These are phyloP conservation scores for Drosophila funebris DNA, from an alignment of 1,140 invertebrate genomes.

Conservation along the genomic window DNA sequence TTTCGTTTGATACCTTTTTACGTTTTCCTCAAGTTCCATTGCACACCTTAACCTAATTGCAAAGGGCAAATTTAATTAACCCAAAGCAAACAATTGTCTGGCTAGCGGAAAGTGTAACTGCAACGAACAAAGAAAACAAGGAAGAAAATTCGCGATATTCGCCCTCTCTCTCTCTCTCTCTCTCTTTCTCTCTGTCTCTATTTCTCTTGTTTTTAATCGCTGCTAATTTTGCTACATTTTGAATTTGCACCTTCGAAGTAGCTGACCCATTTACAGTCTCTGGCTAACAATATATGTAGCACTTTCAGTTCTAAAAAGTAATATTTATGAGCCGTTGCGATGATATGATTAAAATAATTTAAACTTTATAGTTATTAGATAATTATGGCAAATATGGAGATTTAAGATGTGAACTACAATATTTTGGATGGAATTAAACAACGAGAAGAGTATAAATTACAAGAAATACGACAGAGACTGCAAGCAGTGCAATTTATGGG, in stretches of 20 bases:
- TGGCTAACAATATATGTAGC: background rate
- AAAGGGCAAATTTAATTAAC: conserved; percentile 66
- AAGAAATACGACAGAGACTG: no score
- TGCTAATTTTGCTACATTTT: background rate
- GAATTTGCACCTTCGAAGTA: background rate
- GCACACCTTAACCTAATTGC: conserved; percentile 51
- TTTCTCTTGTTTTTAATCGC: background rate
- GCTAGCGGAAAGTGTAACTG: conserved; percentile 1
- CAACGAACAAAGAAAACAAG: background rate
- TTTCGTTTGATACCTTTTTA: conserved; percentile 30
- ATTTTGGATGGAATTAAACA: no score
- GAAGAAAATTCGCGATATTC: background rate
- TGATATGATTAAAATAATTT: no score
- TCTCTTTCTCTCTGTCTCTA: background rate
- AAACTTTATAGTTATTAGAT: no score
- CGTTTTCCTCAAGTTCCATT: conserved; percentile 1
- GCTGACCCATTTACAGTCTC: background rate
- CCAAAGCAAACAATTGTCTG: conserved; percentile 51
- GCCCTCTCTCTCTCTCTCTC: background rate
- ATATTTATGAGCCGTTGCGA: no score
- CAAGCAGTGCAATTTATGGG: no score
- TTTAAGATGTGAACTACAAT: no score
- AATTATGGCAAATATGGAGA: no score
- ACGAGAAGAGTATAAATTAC: no score
- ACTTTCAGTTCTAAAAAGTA: background rate